Evolutionary conservation across 1,140 invertebrate species (phyloP).

Genomic region (Temnothorax longispinosus): DNA sequence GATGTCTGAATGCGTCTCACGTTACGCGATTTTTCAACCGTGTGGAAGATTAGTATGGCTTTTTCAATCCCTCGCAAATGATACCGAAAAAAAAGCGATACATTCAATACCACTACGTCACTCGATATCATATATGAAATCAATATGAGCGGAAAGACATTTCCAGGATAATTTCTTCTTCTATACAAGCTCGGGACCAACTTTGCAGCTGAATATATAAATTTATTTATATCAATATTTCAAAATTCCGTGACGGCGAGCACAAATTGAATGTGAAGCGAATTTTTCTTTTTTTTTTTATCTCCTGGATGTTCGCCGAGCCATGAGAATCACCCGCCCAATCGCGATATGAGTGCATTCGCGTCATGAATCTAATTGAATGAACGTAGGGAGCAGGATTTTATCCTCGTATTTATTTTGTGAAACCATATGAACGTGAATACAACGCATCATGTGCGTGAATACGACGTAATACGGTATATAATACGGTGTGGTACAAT

Average conservation of each 20-base stretch:
- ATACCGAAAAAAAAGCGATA: constrained; percentile 14
- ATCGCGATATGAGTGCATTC: neutral
- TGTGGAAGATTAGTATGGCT: neutral
- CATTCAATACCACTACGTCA: constrained; percentile 5
- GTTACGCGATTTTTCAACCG: neutral
- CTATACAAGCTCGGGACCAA: neutral
- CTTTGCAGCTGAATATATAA: neutral
- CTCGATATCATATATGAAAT: constrained; percentile 10
- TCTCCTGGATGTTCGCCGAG: neutral
- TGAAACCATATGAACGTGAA: neutral
- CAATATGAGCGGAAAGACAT: constrained; percentile 9
- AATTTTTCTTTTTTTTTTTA: neutral
- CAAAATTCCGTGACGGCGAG: neutral
- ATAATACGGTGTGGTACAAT: neutral
- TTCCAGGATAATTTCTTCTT: neutral
- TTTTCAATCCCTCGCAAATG: neutral
- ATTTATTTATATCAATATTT: constrained; percentile 26
- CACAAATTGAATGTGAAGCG: neutral
- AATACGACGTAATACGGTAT: neutral
- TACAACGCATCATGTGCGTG: neutral
- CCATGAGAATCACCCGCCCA: neutral
- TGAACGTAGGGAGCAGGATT: neutral
- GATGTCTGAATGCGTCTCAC: neutral
- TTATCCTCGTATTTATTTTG: constrained; percentile 17
- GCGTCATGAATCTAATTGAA: constrained; percentile 16